Base-by-base conservation (phyloP, 2,888 invertebrate genomes). In the Pegoplata infirma region DNA sequence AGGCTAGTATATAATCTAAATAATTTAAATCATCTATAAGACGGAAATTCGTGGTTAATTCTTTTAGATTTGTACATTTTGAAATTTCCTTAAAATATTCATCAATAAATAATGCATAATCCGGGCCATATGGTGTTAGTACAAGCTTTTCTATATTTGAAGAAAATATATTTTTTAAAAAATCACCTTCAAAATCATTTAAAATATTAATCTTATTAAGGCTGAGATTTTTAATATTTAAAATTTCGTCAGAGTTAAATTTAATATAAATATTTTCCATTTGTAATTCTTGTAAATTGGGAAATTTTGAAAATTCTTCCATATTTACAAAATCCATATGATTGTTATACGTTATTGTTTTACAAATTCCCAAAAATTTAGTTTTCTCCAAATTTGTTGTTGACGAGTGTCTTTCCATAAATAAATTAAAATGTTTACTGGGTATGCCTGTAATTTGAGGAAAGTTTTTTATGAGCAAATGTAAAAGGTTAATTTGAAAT, bases 401-500 rank as follows among this genome's bases (percentile, higher is more conserved):
- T 28, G 5, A 3, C 23, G 8, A 5, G 1, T 14, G 7, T 10
- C 16, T 44, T 12, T 46, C 5, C 17, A 58, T 8, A 21, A 1
- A 58, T 2, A 4, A 12, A 3, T 44, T 32, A 12, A 74, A 59
- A 19, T 66, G 19, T 14, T 46, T 44, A 2, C 10, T 2, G 3
- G 59, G 58, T 6, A 74, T 51, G 1, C 59, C 44, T 5, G 14
- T 53, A 4, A 74, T 16, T 46, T 8, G 14, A 3, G 46, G 10
- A 10, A 66, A 74, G 16, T 32, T 19, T 10, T 40, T 28, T 32
- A 74, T 32, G 23, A 59, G n/a, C 1, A 46, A 1, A 0, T 21
- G 7, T 32, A 74, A n/a, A n/a, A 59, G 59, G n/a, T 74, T 53
- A 1, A 10, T 8, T 59, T 66, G 73, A 51, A 74, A 66, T 3